A percentile compares a stretch with the other conserved stretches of the same genome.
Conservation (phyloP, 53 echinoderm and acorn worm genomes). For the Patiria pectinifera region DNA sequence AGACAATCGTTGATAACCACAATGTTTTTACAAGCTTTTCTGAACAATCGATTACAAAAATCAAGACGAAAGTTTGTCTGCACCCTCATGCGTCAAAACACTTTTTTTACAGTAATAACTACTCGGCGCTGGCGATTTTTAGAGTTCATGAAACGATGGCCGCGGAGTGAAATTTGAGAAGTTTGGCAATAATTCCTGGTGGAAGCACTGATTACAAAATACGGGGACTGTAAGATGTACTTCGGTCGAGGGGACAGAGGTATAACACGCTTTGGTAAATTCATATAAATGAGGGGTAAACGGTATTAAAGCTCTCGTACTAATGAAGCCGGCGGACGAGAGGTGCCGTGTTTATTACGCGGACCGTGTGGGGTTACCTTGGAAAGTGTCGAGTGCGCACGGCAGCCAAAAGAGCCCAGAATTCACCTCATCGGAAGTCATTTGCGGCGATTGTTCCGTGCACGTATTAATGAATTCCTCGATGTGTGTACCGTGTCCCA, state of each 20-base stretch:
- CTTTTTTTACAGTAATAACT: neutral
- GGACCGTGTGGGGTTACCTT: neutral
- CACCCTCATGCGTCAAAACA: neutral
- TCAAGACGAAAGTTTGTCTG: too few species aligned
- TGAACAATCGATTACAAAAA: too few species aligned
- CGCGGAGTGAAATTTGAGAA: neutral
- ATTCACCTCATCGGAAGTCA: neutral
- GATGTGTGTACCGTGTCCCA: neutral
- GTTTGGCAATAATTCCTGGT: neutral
- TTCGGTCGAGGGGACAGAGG: neutral
- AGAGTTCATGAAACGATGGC: neutral
- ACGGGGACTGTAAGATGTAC: neutral
- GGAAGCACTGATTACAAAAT: slow-evolving; percentile 13
- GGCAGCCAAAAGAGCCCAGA: neutral
- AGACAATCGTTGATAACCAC: too few species aligned
- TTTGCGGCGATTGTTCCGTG: neutral
- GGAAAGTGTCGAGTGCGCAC: neutral
- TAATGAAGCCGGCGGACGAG: neutral
- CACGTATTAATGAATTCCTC: neutral
- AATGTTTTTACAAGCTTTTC: too few species aligned
- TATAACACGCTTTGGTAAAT: neutral
- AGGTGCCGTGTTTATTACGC: neutral
- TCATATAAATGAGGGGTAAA: neutral
- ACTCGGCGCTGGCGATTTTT: neutral
- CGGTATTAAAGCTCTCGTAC: neutral